Base-by-base conservation (phyloP, 2,797 vertebrate species). In the Phrynocephalus vlangalii region DNA sequence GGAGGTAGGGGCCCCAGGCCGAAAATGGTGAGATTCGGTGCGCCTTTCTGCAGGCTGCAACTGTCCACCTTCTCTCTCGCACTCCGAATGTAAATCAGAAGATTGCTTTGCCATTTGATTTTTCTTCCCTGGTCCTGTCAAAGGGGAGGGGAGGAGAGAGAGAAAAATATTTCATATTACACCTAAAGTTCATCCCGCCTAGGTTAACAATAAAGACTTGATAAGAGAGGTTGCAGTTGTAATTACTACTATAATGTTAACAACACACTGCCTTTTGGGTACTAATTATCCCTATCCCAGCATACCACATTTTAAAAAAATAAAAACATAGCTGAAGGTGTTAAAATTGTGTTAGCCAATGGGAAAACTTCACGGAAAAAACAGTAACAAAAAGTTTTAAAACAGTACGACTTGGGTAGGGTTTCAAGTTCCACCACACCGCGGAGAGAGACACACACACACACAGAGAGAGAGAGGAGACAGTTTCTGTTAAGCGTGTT, bases 81-180 rank as follows among this genome's bases (percentile, higher is more conserved):
- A 95, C 88, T 95, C 96, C 96, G 95, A 91, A 91, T 92, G 94
- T 93, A 95, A 93, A 94, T 96, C 96, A 79, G 96, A 97, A 94
- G 94, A 96, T 93, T 95, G 97, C 91, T 96, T 97, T 92, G 97
- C 95, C 98, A 97, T 97, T 96, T 96, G 95, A 92, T 96, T 94
- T 94, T 96, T 96, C 95, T 94, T 3, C 86, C 86, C 63, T 98
- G 97, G 93, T 96, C 97, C 95, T 60, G 68, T 84, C 96, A 96
- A 97, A 91, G 95, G 94, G 96, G 73, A 44, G 1, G 1, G 6
- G 1, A 1, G 2, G 0, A 6, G 16, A 26, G 0, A 56, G 60
- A 63, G 3, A 84, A 79, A 73, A 48, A 52, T 30, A 82, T 44
- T 9, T 50, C 24, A 88, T 76, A 68, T 68, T 67, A 81, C 70